Percentiles rank a stretch among this genome's conserved stretches.
phyloP scores from a whole-genome alignment of 2,113 vertebrate genomes.

The Noctilio leporinus region DNA sequence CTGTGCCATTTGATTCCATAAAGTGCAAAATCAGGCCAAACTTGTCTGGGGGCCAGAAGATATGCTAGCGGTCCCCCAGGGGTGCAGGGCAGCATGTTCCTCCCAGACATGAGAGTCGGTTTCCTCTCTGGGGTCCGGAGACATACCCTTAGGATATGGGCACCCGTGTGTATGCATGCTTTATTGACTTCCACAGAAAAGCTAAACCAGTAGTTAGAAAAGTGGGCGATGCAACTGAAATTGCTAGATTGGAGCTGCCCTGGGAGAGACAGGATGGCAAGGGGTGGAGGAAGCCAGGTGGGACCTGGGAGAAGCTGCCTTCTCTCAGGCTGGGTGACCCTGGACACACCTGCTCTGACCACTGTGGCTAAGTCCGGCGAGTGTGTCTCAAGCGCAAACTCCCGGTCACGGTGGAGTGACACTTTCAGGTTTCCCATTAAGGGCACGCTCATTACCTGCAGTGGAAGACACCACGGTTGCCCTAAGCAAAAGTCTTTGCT shows the following conservation, averaged over 20 bases:
- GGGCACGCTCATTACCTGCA: neutral
- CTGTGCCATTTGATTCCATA: neutral
- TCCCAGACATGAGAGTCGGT: neutral
- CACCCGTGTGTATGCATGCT: accelerated
- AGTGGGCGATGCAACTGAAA: accelerated
- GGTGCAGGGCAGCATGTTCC: accelerated
- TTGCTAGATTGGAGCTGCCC: too few relatives aligned
- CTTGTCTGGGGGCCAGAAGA: neutral
- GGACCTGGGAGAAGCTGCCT: too few relatives aligned
- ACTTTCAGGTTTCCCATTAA: neutral
- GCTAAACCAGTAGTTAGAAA: neutral
- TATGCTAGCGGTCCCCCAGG: accelerated
- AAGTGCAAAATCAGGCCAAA: neutral
- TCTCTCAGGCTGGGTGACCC: neutral
- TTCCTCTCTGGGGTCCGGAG: neutral
- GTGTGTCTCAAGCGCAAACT: neutral
- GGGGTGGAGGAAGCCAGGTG: neutral
- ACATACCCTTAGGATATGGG: neutral
- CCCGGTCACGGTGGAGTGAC: neutral
- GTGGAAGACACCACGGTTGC: accelerated
- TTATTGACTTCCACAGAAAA: neutral
- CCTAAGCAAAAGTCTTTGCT: neutral
- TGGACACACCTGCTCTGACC: neutral
- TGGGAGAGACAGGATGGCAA: accelerated
- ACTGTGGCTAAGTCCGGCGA: neutral